Conservation (phyloP, 2,797 vertebrate species). For the Crenuchus spilurus region DNA sequence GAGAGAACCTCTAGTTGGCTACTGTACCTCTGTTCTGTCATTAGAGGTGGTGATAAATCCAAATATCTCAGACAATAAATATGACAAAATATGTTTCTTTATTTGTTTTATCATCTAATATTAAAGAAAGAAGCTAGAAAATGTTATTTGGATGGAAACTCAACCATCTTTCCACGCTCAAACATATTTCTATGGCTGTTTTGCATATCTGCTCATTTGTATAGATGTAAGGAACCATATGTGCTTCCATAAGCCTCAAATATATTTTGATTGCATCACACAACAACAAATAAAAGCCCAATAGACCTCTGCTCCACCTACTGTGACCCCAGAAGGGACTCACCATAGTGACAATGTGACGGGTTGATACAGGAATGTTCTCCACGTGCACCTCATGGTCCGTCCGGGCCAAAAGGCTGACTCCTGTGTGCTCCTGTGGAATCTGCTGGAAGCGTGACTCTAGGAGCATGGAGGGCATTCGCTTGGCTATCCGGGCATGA, state of each 20-base stretch:
- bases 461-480: conserved; percentile 40
- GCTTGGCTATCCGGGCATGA: conserved; percentile 31
- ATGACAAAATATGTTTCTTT: no score
- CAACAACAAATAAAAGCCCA: not conserved
- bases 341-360: conserved; percentile 75
- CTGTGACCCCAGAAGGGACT: conserved; percentile 48
- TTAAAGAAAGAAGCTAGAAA: no score
- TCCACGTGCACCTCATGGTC: conserved; percentile 58
- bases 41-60: no score
- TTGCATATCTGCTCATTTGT: not conserved
- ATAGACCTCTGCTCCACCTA: not conserved
- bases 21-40: no score
- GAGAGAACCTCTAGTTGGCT: no score
- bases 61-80: no score
- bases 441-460: conserved; percentile 59
- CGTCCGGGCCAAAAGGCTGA: conserved; percentile 58
- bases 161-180: no score
- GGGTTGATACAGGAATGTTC: conserved; percentile 60
- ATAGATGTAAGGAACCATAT: not conserved
- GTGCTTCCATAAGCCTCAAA: not conserved
- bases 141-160: no score
- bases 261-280: not conserved
- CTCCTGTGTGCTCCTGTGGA: conserved; percentile 23
- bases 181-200: no score
- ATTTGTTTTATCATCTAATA: no score